Evolutionary conservation across 2,113 vertebrate genomes (phyloP).

Genomic region (Lampris megalopsis): DNA sequence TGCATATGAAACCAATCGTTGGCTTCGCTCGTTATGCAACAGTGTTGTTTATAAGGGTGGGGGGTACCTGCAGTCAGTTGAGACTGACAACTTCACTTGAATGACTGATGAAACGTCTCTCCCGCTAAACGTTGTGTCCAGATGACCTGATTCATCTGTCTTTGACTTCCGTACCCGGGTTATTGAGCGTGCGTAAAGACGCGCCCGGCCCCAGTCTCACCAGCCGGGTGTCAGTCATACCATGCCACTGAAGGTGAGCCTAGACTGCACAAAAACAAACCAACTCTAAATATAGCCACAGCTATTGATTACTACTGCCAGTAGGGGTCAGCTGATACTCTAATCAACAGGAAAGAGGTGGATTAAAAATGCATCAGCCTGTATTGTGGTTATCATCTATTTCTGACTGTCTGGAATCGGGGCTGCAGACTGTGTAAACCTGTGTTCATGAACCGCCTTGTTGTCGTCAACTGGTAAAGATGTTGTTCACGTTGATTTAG

Average conservation of each 20-base stretch:
- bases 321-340: conserved; percentile 42
- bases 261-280: conserved; percentile 35
- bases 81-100: too few species aligned
- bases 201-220: background rate
- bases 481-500: background rate
- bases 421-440: conserved; percentile 15
- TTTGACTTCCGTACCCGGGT: too few species aligned
- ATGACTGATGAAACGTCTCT: too few species aligned
- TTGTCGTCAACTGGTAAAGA: background rate
- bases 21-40: too few species aligned
- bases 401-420: conserved; percentile 25
- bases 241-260: conserved; percentile 26
- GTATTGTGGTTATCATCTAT: conserved; percentile 25
- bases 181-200: too few species aligned
- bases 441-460: conserved; percentile 18
- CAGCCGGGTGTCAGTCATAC: conserved; percentile 7
- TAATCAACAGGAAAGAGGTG: conserved; percentile 32
- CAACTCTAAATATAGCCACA: conserved; percentile 66
- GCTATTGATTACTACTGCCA: conserved; percentile 66
- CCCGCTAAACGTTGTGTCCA: too few species aligned
- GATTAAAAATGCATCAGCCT: conserved; percentile 32
- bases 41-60: too few species aligned
- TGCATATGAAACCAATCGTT: too few species aligned
- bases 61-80: too few species aligned
- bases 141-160: too few species aligned